Evolutionary conservation across 2,797 vertebrate species (phyloP).

Genomic region (Amblyraja radiata): DNA sequence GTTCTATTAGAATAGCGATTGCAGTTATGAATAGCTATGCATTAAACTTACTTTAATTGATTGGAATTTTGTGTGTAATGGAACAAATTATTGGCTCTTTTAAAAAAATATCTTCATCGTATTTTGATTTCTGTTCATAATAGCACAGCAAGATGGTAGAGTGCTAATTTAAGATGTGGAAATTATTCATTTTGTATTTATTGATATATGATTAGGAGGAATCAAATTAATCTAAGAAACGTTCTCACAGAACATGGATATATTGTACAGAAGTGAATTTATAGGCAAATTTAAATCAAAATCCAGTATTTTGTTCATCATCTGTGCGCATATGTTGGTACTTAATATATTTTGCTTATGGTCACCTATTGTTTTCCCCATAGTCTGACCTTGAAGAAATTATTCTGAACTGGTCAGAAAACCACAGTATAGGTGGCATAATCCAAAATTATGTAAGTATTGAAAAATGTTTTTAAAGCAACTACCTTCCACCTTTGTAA

Average conservation of each 20-base stretch:
- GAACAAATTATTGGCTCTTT: not conserved
- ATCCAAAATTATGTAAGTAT: constrained; percentile 92
- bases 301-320: not conserved
- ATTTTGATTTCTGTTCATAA: too few relatives aligned
- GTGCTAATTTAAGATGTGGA: too few relatives aligned
- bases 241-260: not conserved
- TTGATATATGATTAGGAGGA: not conserved
- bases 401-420: constrained; percentile 87
- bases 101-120: not conserved
- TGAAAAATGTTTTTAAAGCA: constrained; percentile 16
- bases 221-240: not conserved
- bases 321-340: not conserved
- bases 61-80: not conserved
- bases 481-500: not conserved
- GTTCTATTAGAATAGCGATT: not conserved
- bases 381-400: constrained; percentile 90
- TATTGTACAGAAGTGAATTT: not conserved
- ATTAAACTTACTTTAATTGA: too few relatives aligned
- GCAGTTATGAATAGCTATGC: not conserved
- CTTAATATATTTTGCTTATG: too few relatives aligned
- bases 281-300: not conserved
- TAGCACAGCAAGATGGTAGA: too few relatives aligned
- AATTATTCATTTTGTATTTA: too few relatives aligned
- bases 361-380: constrained; percentile 43
- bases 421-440: constrained; percentile 81